Base-by-base conservation (phyloP, 2,888 invertebrate genomes). In the Heteromyza rotundicornis region DNA sequence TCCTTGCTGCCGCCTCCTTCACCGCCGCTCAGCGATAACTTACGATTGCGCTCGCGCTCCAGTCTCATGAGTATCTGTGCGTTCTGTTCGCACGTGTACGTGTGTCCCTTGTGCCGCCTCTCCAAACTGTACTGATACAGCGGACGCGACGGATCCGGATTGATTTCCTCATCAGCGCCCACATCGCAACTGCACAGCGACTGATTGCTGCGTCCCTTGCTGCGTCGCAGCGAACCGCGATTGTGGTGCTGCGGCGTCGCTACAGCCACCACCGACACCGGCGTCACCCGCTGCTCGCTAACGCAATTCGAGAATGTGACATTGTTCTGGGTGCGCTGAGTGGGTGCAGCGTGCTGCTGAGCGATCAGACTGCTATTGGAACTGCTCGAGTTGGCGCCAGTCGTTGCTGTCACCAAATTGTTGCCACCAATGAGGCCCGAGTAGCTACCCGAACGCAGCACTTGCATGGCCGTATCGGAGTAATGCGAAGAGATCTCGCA, bases 61-160 rank as follows among this genome's bases (percentile, higher is more conserved):
- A 83, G 72, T 72, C 84, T 78, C 75, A 84, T 79, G 69, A 84
- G 77, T 69, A 84, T 83, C 74, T 84, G 83, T 67, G 84, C 83
- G 68, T 84, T 84, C 68, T 85, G 85, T 68, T 86, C 86, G 73
- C 85, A 85, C 60, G 80, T 83, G 72, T 84, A 85, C 35, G 84
- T 84, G 72, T 85, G 85, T 57, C 84, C 79, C 68, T 80, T 81
- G 60, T 78, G 79, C 40, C 81, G 79, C 12, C 83, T 75, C 75
- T 86, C 86, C 72, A 86, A 72, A 68, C 85, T 85, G 70, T 83
- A 85, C 67, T 85, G 84, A 68, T 80, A 83, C 16, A 83, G 68
- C 44, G 84, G 84, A 53, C 82, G 73, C 16, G 79, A 72, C 3
- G 81, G 81, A 73, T 82, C 77, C 61, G 81, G 82, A 66, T 80